Evolutionary conservation across 2,888 invertebrate species (phyloP).

Genomic region (Aproaerema taeniolella): DNA sequence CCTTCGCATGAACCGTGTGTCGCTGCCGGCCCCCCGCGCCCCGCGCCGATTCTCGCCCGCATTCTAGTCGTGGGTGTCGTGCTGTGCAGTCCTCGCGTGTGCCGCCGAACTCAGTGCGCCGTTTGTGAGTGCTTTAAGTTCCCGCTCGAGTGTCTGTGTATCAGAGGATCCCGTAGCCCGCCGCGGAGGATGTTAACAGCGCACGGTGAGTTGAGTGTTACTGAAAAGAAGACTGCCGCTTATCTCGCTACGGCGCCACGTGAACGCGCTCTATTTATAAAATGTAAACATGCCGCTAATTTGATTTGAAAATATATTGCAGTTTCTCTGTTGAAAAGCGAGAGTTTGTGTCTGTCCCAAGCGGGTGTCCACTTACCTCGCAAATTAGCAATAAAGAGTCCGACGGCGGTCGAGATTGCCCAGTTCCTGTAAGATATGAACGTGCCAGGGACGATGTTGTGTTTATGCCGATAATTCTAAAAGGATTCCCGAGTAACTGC

Average conservation of each 20-base stretch:
- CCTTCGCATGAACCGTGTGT: conserved; percentile 71
- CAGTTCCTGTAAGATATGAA: conserved; percentile 67
- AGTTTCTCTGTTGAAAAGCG: conserved; percentile 50
- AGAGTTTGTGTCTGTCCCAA: conserved; percentile 50
- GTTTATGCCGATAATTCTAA: conserved; percentile 34
- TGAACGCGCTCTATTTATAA: conserved; percentile 73
- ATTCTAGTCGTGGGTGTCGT: conserved; percentile 77
- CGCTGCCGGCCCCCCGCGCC: conserved; percentile 53
- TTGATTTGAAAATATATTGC: conserved; percentile 57
- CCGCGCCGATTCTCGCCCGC: conserved; percentile 65
- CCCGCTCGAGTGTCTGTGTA: conserved; percentile 74
- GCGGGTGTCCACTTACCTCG: conserved; percentile 38
- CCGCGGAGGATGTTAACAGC: conserved; percentile 76
- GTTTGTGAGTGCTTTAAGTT: conserved; percentile 71
- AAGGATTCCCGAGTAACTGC: conserved; percentile 25
- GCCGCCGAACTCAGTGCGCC: conserved; percentile 71
- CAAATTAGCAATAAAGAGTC: conserved; percentile 65
- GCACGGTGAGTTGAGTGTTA: conserved; percentile 73
- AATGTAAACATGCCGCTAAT: conserved; percentile 73
- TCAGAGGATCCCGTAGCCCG: conserved; percentile 59
- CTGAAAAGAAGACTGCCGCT: conserved; percentile 45
- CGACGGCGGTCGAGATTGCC: conserved; percentile 59
- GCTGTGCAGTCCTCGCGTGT: conserved; percentile 75
- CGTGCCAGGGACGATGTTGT: conserved; percentile 37
- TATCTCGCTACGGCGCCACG: conserved; percentile 64